phyloP scores from a whole-genome alignment of 2,888 invertebrate species.

The Hedychridium roseum region DNA sequence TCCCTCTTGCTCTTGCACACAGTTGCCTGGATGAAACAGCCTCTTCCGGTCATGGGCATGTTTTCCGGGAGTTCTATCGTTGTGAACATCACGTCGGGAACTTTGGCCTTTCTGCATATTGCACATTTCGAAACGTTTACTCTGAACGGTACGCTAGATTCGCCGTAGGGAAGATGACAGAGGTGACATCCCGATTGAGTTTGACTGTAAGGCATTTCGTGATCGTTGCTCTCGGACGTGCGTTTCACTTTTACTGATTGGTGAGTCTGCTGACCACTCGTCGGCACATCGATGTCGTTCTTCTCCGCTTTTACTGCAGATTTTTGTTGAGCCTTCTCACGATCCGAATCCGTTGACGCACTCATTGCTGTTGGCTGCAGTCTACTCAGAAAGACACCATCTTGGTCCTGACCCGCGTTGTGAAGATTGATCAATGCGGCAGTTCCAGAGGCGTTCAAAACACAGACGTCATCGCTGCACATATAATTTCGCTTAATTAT shows the following conservation, averaged over 20 bases:
- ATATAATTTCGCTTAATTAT: too few relatives aligned
- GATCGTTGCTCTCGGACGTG: slow-evolving; percentile 55
- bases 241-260: slow-evolving; percentile 35
- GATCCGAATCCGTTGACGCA: slow-evolving; percentile 66
- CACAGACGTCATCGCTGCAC: slow-evolving; percentile 90
- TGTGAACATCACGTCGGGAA: slow-evolving; percentile 89
- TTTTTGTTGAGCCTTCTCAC: slow-evolving; percentile 57
- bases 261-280: slow-evolving; percentile 2
- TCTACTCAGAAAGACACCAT: slow-evolving; percentile 41
- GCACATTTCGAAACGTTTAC: slow-evolving; percentile 78
- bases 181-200: slow-evolving; percentile 63
- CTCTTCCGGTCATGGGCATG: slow-evolving; percentile 76
- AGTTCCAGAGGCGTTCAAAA: slow-evolving; percentile 92
- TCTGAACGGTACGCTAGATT: slow-evolving; percentile 75
- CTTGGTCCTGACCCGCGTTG: slow-evolving; percentile 60
- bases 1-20: slow-evolving; percentile 82
- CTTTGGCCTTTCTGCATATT: slow-evolving; percentile 77
- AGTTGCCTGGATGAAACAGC: slow-evolving; percentile 76
- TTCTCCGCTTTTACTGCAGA: slow-evolving; percentile 40
- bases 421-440: slow-evolving; percentile 83
- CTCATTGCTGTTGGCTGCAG: slow-evolving; percentile 59
- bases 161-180: slow-evolving; percentile 88
- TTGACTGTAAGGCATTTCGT: slow-evolving; percentile 58
- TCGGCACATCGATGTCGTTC: slow-evolving; percentile 24
- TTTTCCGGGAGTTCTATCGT: slow-evolving; percentile 86